Evolutionary conservation across 2,113 vertebrate species (phyloP).

Genomic region (Atherinomorus stipes): DNA sequence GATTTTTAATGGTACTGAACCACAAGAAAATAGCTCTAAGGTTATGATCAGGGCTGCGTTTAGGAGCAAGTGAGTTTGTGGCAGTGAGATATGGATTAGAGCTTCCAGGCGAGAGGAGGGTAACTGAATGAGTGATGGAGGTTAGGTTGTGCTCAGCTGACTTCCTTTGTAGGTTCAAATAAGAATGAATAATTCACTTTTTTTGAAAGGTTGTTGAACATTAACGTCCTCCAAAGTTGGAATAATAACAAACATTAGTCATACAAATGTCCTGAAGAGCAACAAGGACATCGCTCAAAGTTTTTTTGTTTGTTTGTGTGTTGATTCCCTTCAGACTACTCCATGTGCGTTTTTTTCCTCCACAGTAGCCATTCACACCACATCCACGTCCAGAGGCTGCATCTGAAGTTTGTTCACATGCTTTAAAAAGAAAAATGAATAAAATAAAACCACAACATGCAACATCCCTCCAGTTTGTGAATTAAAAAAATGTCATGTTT

Average conservation of each 20-base stretch:
- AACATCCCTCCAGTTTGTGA: neutral
- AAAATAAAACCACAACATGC: slow-evolving; percentile 60
- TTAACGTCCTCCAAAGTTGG: neutral
- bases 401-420: slow-evolving; percentile 17
- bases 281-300: slow-evolving; percentile 24
- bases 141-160: neutral
- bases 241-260: neutral
- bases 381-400: slow-evolving; percentile 61
- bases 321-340: slow-evolving; percentile 58
- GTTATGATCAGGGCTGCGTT: slow-evolving; percentile 28
- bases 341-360: slow-evolving; percentile 50
- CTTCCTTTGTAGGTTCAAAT: neutral
- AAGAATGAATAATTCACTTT: slow-evolving; percentile 4
- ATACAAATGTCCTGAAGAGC: slow-evolving; percentile 28
- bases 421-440: slow-evolving; percentile 49
- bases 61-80: slow-evolving; percentile 37
- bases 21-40: slow-evolving; percentile 27
- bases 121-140: slow-evolving; percentile 2
- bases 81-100: slow-evolving; percentile 20
- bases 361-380: slow-evolving; percentile 51
- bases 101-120: slow-evolving; percentile 34
- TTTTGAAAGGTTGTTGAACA: neutral
- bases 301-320: slow-evolving; percentile 48
- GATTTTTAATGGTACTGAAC: slow-evolving; percentile 45
- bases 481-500: too few species aligned